Conservation (phyloP, 2,888 invertebrate species). For the Lasioglossum oenotherae region DNA sequence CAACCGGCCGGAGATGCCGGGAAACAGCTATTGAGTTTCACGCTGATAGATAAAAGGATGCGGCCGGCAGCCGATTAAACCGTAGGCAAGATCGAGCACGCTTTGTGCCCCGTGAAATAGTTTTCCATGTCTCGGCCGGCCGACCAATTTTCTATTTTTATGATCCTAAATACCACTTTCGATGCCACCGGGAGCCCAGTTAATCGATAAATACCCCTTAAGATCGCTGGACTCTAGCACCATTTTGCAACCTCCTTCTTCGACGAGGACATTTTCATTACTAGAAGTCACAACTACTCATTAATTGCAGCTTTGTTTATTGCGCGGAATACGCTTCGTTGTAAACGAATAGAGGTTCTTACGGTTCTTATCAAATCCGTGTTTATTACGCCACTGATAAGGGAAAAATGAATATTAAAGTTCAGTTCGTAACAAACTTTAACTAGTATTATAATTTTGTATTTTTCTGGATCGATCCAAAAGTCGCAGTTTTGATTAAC, state of each 20-base stretch:
- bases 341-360: neutral
- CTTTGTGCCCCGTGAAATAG: neutral
- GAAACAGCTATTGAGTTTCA: constrained; percentile 18
- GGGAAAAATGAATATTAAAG: neutral
- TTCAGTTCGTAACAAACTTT: too few relatives aligned
- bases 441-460: neutral
- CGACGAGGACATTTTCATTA: too few relatives aligned
- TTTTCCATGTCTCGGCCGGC: neutral
- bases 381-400: neutral
- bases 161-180: neutral
- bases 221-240: neutral
- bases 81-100: neutral
- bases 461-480: neutral
- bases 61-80: neutral
- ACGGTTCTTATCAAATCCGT: neutral
- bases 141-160: constrained; percentile 9
- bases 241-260: neutral
- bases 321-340: too few relatives aligned
- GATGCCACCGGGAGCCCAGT: neutral
- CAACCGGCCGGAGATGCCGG: constrained; percentile 15
- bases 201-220: neutral
- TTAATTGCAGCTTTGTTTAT: too few relatives aligned
- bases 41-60: constrained; percentile 1
- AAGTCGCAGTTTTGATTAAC: neutral
- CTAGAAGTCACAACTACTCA: too few relatives aligned